phyloP scores from a whole-genome alignment of 2,888 invertebrate genomes.

The Oegoconia quadripuncta region DNA sequence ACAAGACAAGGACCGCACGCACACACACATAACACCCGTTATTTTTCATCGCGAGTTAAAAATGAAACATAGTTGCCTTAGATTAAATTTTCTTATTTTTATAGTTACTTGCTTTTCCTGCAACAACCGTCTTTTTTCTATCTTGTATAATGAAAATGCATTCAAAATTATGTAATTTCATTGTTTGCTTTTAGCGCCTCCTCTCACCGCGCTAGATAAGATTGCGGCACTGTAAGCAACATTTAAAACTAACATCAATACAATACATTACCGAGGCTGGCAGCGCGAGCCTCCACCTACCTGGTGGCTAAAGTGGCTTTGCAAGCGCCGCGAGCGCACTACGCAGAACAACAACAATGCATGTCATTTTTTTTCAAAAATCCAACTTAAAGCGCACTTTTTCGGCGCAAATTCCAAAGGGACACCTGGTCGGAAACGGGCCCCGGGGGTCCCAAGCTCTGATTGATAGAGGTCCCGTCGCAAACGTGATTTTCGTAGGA shows the following conservation, averaged over 20 bases:
- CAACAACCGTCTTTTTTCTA: no score
- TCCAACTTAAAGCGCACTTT: constrained; percentile 65
- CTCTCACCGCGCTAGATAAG: not conserved
- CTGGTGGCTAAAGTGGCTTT: constrained; percentile 50
- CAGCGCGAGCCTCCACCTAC: constrained; percentile 42
- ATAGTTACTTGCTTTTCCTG: no score
- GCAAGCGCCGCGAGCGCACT: constrained; percentile 45
- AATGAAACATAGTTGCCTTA: no score
- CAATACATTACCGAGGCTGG: constrained; percentile 6
- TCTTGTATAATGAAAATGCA: no score
- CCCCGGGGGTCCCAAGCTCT: constrained; percentile 67
- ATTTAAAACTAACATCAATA: constrained; percentile 39
- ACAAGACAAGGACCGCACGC: no score
- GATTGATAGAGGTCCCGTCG: constrained; percentile 72
- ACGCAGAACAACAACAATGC: constrained; percentile 70
- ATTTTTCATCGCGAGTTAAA: no score
- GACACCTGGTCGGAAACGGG: constrained; percentile 77
- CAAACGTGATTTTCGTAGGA: constrained; percentile 53
- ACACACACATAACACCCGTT: no score
- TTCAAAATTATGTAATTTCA: no score
- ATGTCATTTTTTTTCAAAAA: constrained; percentile 57
- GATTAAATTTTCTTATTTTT: no score
- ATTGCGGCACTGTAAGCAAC: constrained; percentile 15
- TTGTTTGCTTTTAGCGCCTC: no score
- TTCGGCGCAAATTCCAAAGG: constrained; percentile 74